Conservation (phyloP, 1,140 invertebrate genomes). For the Pachyrhynchus sulphureomaculatus region DNA sequence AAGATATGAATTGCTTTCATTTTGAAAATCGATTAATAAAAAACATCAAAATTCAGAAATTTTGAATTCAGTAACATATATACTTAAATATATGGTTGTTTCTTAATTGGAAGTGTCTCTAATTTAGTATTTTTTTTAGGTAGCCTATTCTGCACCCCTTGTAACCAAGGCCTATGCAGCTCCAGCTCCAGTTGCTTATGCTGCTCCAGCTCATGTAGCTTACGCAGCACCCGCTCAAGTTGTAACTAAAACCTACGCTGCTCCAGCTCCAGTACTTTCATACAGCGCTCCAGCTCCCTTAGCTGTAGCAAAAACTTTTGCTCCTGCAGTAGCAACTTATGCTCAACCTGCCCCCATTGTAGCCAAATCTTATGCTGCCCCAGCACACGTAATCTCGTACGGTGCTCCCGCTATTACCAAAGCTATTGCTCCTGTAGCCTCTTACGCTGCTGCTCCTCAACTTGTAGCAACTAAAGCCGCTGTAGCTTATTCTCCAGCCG, state of each 20-base stretch:
- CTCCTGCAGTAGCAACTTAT: conserved; percentile 39
- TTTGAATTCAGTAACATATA: too few relatives aligned
- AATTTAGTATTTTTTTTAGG: conserved; percentile 1
- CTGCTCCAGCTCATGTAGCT: conserved; percentile 5
- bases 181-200: conserved; percentile 22
- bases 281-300: conserved; percentile 33
- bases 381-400: conserved; percentile 31
- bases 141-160: conserved; percentile 11
- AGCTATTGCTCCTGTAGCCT: conserved; percentile 40
- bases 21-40: too few relatives aligned
- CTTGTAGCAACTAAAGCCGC: conserved; percentile 54
- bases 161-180: conserved; percentile 28
- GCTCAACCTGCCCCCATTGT: conserved; percentile 14
- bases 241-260: conserved; percentile 27
- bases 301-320: conserved; percentile 43
- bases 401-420: conserved; percentile 24
- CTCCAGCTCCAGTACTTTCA: conserved; percentile 33
- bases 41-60: too few relatives aligned
- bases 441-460: conserved; percentile 52
- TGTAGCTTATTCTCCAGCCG: conserved; percentile 56
- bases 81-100: too few relatives aligned
- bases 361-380: conserved; percentile 32
- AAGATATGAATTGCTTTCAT: too few relatives aligned
- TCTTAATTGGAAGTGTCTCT: too few relatives aligned
- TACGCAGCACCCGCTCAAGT: conserved; percentile 15